Conservation (phyloP, 2,797 vertebrate species). For the Myiotriccus ornatus region DNA sequence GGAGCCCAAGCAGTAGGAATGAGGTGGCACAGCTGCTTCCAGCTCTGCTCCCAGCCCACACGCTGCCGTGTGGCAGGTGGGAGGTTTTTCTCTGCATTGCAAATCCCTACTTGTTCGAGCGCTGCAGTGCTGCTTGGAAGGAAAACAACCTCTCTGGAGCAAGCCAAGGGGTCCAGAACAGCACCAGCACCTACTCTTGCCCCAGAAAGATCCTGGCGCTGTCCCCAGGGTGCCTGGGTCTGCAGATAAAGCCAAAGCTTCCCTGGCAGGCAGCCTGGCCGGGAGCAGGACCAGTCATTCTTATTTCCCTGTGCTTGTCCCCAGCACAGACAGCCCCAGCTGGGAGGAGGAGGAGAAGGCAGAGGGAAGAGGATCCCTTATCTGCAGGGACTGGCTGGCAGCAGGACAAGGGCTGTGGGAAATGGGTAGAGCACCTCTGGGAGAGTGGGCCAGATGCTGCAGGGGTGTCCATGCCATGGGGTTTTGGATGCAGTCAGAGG, state of each 20-base stretch:
- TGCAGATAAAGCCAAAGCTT: not conserved
- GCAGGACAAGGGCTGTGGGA: not conserved
- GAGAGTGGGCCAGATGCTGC: not conserved
- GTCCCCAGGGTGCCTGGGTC: not conserved
- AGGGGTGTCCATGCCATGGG: rapidly evolving
- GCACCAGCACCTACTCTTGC: not conserved
- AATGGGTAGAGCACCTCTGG: not conserved
- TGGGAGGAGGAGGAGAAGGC: not conserved
- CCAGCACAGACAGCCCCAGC: not conserved
- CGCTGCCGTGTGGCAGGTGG: not conserved
- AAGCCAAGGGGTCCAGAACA: not conserved
- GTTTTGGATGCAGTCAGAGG: not conserved
- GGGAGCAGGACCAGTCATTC: not conserved
- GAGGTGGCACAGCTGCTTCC: constrained; percentile 7
- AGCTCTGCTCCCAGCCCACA: constrained; percentile 51
- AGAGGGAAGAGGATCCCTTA: not conserved
- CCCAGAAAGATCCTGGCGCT: not conserved
- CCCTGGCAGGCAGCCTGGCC: not conserved
- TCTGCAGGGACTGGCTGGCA: not conserved
- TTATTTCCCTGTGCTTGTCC: not conserved
- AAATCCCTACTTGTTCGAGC: constrained; percentile 37
- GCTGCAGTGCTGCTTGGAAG: constrained; percentile 50
- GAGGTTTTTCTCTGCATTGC: constrained; percentile 57
- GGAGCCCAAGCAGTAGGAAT: not conserved
- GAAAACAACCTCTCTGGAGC: constrained; percentile 28